Evolutionary conservation across 37 sponge, comb jelly and placozoan genomes (phyloP).

Genomic region (Crambe crambe): DNA sequence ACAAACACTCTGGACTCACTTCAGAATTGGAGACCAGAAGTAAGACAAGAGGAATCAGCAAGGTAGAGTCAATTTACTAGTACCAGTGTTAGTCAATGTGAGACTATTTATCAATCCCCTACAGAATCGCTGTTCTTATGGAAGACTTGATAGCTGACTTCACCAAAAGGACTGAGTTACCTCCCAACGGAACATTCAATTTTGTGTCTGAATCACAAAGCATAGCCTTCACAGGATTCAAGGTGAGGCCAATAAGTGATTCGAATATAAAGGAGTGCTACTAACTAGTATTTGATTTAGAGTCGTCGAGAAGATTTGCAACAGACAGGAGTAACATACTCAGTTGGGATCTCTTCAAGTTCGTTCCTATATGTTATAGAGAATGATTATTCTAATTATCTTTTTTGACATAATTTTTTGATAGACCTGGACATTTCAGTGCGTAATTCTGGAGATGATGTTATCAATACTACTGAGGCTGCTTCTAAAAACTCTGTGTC

Average conservation of each 20-base stretch:
- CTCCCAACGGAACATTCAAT: no score
- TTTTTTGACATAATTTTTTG: not conserved
- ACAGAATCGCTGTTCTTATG: constrained; percentile 2
- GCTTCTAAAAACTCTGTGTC: not conserved
- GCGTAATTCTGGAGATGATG: not conserved
- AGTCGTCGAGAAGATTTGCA: not conserved
- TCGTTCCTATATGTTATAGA: not conserved
- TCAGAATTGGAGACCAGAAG: constrained; percentile 10
- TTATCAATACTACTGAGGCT: not conserved
- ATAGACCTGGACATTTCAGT: not conserved
- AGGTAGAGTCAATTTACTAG: not conserved
- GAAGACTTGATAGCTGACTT: not conserved
- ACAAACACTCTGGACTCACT: not conserved
- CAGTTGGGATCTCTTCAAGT: not conserved
- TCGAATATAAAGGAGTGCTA: no score
- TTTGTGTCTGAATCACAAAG: not conserved
- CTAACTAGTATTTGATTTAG: not conserved
- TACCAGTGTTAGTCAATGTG: not conserved
- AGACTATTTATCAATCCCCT: not conserved
- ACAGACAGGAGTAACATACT: not conserved
- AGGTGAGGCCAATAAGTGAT: not conserved
- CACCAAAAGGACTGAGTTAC: not conserved
- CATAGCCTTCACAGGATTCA: not conserved
- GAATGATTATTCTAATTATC: not conserved
- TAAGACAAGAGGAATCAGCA: not conserved